Evolutionary conservation across 1,140 invertebrate genomes (phyloP).

Genomic region (Colletes gigas): DNA sequence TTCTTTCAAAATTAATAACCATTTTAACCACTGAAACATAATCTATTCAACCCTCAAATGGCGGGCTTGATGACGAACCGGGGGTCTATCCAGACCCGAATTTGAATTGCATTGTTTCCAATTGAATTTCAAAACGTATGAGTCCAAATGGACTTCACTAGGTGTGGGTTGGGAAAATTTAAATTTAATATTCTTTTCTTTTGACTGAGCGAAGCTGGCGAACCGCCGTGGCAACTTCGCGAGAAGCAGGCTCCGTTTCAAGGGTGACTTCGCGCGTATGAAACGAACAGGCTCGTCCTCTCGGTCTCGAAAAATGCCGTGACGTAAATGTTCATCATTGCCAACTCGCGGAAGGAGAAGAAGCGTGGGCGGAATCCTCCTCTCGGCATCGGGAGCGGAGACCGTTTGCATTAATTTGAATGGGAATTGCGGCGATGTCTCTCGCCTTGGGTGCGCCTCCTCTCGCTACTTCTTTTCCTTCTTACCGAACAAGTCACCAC

Average conservation of each 20-base stretch:
- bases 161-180: too few species aligned
- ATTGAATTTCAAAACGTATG: too few species aligned
- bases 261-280: constrained; percentile 10
- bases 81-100: too few species aligned
- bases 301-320: constrained; percentile 45
- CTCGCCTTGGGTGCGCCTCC: constrained; percentile 6
- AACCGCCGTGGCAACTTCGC: not conserved
- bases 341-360: constrained; percentile 42
- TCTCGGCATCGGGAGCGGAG: constrained; percentile 53
- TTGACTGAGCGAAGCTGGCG: not conserved
- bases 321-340: constrained; percentile 65
- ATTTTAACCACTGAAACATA: not conserved
- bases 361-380: constrained; percentile 63
- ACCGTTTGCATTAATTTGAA: constrained; percentile 74
- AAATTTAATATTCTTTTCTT: not conserved
- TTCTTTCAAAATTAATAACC: not conserved
- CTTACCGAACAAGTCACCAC: constrained; percentile 57
- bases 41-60: too few species aligned
- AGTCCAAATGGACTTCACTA: too few species aligned
- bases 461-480: constrained; percentile 26
- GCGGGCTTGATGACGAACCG: too few species aligned
- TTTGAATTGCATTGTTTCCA: too few species aligned
- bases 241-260: constrained; percentile 1
- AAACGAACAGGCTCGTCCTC: constrained; percentile 14
- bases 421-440: constrained; percentile 65